Conservation (phyloP, 2,113 vertebrate species). For the Sinocyclocheilus grahami region DNA sequence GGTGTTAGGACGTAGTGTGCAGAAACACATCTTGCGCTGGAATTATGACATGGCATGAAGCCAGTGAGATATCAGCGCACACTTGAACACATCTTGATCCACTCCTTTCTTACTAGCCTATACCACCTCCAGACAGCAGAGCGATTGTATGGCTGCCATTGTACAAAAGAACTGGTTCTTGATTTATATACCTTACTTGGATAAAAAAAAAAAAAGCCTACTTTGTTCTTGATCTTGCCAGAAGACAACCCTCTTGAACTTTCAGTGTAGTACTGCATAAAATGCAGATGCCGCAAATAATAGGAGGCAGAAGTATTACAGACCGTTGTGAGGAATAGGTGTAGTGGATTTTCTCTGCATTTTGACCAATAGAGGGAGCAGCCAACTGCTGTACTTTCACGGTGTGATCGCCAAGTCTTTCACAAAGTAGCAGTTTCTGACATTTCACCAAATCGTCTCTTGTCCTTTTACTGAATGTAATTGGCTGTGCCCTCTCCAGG, state of each 20-base stretch:
- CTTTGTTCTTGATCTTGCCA: slow-evolving; percentile 1
- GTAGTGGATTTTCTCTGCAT: slow-evolving; percentile 14
- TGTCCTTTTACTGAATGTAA: background rate
- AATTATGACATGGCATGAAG: slow-evolving; percentile 49
- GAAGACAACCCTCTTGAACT: slow-evolving; percentile 3
- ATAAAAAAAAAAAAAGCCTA: background rate
- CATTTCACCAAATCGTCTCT: background rate
- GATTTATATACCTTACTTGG: background rate
- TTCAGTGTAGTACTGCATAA: background rate
- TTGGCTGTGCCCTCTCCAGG: background rate
- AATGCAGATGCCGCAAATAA: background rate
- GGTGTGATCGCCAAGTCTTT: background rate
- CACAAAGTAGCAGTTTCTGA: background rate
- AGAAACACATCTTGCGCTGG: slow-evolving; percentile 28
- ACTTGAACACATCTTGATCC: slow-evolving; percentile 43
- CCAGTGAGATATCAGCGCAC: slow-evolving; percentile 46
- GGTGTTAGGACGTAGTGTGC: background rate
- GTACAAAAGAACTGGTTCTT: slow-evolving; percentile 20
- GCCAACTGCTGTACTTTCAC: slow-evolving; percentile 46
- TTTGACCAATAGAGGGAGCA: slow-evolving; percentile 72
- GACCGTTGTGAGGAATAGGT: background rate
- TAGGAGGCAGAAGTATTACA: background rate
- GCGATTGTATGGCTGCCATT: slow-evolving; percentile 19
- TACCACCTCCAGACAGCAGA: background rate
- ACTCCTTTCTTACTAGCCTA: background rate